A percentile compares a stretch with the other conserved stretches of the same genome.
phyloP scores from a whole-genome alignment of 2,888 invertebrate species.

The Ptychoptera contaminata region DNA sequence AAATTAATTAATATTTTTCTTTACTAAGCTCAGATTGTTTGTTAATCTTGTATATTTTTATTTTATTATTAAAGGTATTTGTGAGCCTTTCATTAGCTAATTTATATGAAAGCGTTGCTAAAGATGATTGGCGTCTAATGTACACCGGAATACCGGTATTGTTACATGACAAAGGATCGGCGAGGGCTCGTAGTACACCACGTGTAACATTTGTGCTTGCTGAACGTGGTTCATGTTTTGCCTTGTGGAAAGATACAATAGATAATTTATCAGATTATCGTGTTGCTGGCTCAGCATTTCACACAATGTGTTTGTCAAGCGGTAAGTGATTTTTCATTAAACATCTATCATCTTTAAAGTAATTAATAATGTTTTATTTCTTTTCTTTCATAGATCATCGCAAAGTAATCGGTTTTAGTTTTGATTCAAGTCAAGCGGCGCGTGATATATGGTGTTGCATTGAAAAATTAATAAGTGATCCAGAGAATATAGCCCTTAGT shows the following conservation, averaged over 20 bases:
- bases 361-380: neutral
- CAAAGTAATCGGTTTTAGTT: constrained; percentile 61
- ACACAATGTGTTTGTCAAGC: constrained; percentile 61
- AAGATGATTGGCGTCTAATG: constrained; percentile 51
- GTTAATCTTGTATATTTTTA: constrained; percentile 8
- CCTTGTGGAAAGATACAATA: constrained; percentile 65
- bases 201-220: constrained; percentile 55
- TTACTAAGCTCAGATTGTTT: too few species aligned
- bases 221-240: constrained; percentile 66
- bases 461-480: constrained; percentile 53
- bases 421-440: constrained; percentile 58
- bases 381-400: constrained; percentile 44
- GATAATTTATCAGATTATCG: constrained; percentile 64
- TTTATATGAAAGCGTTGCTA: constrained; percentile 44
- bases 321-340: constrained; percentile 3
- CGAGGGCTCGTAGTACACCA: constrained; percentile 47
- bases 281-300: constrained; percentile 55
- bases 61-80: constrained; percentile 38
- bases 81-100: constrained; percentile 63
- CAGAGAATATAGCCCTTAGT: constrained; percentile 61
- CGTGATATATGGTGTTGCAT: constrained; percentile 52
- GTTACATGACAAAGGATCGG: constrained; percentile 60
- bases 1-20: constrained; percentile 1
- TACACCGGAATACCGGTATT: constrained; percentile 68
- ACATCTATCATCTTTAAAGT: neutral